Base-by-base conservation (phyloP, 2,797 vertebrate genomes). In the Dendrocincla fuliginosa region DNA sequence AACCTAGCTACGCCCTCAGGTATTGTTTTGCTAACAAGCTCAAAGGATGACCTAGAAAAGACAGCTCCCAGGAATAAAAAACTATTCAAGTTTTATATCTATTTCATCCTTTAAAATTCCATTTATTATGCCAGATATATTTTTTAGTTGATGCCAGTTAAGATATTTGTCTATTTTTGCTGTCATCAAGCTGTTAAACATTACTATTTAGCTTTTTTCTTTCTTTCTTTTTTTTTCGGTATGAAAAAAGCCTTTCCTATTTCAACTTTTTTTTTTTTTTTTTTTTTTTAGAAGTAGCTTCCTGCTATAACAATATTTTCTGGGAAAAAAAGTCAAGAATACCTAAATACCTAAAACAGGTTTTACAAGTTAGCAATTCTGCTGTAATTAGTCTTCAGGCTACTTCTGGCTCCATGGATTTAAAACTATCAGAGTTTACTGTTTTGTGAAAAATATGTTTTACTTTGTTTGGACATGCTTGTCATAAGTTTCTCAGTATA, bases 391-490 rank as follows among this genome's bases (percentile, higher is more conserved):
- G 91, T 96, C 73, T 85, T 94, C 68, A 90, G 82, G 60, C 89
- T 95, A 73, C 77, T 64, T 90, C 84, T 94, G 94, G n/a, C 67
- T 96, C 33, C 70, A 47, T 81, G 69, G 85, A 87, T 95, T 95
- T 96, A 90, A 96, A 96, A 76, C 84, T 96, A 95, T 88, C 89
- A 85, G 69, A 86, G 84, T 96, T 95, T 95, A 93, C 95, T 93
- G 30, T 92, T 94, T 96, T 89, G 81, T 95, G 94, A 96, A 96
- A 96, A 95, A 93, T 92, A 95, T 67, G 67, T 96, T 97, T 94
- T 93, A 92, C 84, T 95, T 93, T 96, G 95, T 96, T 97, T 97
- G 83, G 96, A 97, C 92, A 87, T 95, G 94, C 95, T 94, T 97
- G 95, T 96, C 94, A 73, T 95, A 96, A 89, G 93, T 97, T 97